These are phyloP conservation scores for Diachasmimorpha longicaudata DNA, from an alignment of 1,140 invertebrate genomes.

Conservation along the genomic window DNA sequence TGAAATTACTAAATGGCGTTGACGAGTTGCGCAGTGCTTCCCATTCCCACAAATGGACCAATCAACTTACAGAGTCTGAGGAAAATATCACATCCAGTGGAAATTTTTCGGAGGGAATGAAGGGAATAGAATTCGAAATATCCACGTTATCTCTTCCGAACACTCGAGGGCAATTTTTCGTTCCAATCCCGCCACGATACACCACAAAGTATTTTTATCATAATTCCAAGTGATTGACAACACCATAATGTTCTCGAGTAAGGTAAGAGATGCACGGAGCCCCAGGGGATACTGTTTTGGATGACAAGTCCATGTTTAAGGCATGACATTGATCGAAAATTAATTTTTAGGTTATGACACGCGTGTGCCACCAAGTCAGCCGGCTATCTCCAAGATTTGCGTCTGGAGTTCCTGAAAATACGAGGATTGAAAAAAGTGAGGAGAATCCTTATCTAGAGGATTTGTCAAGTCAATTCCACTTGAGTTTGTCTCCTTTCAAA, in stretches of 20 bases:
- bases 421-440: slow-evolving; percentile 45
- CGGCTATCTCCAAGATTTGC: slow-evolving; percentile 12
- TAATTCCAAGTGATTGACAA: background rate
- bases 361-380: slow-evolving; percentile 22
- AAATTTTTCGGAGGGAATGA: no score
- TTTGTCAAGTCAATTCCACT: background rate
- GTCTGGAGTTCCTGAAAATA: background rate
- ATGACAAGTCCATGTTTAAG: background rate
- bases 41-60: no score
- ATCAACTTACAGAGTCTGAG: no score
- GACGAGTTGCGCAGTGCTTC: no score
- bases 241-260: background rate
- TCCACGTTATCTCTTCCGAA: background rate
- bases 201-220: background rate
- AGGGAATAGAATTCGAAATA: no score
- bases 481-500: no score
- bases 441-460: background rate
- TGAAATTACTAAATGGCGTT: no score
- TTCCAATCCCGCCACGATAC: background rate
- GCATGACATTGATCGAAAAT: background rate
- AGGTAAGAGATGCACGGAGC: background rate
- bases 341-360: slow-evolving; percentile 33
- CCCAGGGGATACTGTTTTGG: background rate
- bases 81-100: no score
- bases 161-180: background rate